These are phyloP conservation scores for Dryobates pubescens DNA, from an alignment of 2,797 vertebrate genomes.

Conservation along the genomic window DNA sequence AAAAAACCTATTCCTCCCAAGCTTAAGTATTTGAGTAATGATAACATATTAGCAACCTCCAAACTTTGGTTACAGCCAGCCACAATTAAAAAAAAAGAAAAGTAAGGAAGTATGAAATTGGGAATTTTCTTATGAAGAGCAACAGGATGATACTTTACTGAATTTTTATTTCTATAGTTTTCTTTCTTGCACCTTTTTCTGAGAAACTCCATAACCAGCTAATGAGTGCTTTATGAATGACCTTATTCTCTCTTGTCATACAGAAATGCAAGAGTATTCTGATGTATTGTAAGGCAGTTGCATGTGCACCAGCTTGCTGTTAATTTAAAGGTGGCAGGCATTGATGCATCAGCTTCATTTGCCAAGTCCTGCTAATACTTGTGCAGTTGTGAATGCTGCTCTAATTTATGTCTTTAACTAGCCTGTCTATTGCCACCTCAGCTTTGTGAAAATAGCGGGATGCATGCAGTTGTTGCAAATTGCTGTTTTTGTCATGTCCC, in stretches of 20 bases:
- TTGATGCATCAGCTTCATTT: not conserved
- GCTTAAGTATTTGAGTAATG: constrained; percentile 76
- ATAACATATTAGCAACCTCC: constrained; percentile 63
- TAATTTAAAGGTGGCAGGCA: not conserved
- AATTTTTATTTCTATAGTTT: not conserved
- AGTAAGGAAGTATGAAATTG: not conserved
- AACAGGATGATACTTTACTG: not conserved
- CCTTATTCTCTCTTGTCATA: not conserved
- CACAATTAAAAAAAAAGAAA: not conserved
- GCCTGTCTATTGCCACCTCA: not conserved
- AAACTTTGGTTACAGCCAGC: constrained; percentile 54
- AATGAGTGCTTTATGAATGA: not conserved
- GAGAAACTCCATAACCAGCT: not conserved
- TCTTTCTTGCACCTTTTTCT: not conserved
- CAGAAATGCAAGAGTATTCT: not conserved
- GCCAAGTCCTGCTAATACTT: not conserved
- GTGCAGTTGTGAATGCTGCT: not conserved
- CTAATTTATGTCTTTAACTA: not conserved
- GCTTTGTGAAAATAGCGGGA: not conserved
- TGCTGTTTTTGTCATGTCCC: not conserved
- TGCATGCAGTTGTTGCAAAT: not conserved
- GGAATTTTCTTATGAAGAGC: not conserved
- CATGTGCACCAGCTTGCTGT: not conserved
- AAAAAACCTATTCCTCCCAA: constrained; percentile 73
- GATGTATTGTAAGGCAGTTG: not conserved